Base-by-base conservation (phyloP, 1,140 invertebrate species). In the Micrasema minimum region DNA sequence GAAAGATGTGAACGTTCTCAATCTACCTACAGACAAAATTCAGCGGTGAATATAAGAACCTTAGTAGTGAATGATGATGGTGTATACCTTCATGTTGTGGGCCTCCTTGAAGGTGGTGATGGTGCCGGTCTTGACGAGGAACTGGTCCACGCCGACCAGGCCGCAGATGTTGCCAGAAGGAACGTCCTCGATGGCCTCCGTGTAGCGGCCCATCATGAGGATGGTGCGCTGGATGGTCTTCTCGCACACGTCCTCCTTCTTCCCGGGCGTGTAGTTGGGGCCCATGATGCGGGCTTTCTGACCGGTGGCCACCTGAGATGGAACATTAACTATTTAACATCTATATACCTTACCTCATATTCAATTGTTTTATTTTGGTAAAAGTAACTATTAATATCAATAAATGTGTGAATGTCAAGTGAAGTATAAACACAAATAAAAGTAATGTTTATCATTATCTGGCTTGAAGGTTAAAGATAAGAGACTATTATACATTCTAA, bases 151-250 rank as follows among this genome's bases (percentile, higher is more conserved):
- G 82, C 98, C 98, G 76, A 99, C 98, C 76, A 99, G 88, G 90
- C 98, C 98, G 84, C 97, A 99, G 85, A 99, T 99, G 89, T 99
- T 99, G 82, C 98, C 98, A 78, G 92, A 97, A 65, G 98, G 98
- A 72, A 99, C 97, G 89, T 99, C 97, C 85, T 99, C 97, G 83
- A 99, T 99, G 72, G 98, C 96, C 86, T 99, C 98, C 55, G 96
- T 95, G 79, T 99, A 98, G 89, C 98, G 94, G 76, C 98, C 98
- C 98, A 99, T 99, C 98, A 99, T 99, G 72, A 99, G 88, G 81
- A 99, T 98, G 31, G 98, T 99, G 87, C 97, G 91, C 85, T 99
- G 98, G 83, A 99, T 99, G 77, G 94, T 94, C 87, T 99, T 99
- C 82, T 99, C 96, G 79, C 96, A 99, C 75, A 99, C 86, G 90